Evolutionary conservation across 2,113 vertebrate genomes (phyloP).

Genomic region (Tachysurus fulvidraco): DNA sequence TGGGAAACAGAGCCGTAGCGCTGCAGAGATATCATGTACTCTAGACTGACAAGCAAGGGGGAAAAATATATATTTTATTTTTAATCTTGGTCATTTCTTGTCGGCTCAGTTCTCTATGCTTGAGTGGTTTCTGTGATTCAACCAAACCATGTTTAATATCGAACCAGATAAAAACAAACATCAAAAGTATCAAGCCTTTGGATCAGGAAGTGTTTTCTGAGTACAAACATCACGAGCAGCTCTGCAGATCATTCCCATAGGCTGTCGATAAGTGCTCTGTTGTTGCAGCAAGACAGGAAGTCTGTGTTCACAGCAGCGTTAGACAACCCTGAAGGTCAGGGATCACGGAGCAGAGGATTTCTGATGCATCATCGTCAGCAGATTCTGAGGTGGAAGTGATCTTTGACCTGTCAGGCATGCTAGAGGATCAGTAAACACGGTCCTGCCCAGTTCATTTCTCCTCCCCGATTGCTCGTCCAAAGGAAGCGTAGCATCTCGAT

Average conservation of each 20-base stretch:
- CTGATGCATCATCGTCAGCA: background rate
- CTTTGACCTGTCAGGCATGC: background rate
- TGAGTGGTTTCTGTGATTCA: background rate
- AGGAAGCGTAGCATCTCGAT: slow-evolving; percentile 47
- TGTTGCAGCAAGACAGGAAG: slow-evolving; percentile 36
- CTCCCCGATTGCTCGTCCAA: slow-evolving; percentile 12
- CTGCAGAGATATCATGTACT: background rate
- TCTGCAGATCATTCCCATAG: background rate
- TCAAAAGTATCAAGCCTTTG: background rate
- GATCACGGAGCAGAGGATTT: background rate
- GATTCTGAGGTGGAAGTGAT: background rate
- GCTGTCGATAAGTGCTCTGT: background rate
- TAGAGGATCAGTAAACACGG: background rate
- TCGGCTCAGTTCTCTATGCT: background rate
- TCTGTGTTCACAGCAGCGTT: slow-evolving; percentile 6
- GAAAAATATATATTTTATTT: background rate
- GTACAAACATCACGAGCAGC: background rate
- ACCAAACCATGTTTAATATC: too few relatives aligned
- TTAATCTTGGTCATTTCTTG: too few relatives aligned
- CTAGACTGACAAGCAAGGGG: background rate
- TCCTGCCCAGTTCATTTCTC: slow-evolving; percentile 1
- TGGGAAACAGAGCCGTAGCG: background rate
- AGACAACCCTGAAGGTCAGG: slow-evolving; percentile 15
- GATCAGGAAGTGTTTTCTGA: background rate
- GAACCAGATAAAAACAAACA: background rate